A percentile compares a stretch with the other conserved stretches of the same genome.
phyloP scores from a whole-genome alignment of 2,888 invertebrate genomes.

The Sialis lutaria region DNA sequence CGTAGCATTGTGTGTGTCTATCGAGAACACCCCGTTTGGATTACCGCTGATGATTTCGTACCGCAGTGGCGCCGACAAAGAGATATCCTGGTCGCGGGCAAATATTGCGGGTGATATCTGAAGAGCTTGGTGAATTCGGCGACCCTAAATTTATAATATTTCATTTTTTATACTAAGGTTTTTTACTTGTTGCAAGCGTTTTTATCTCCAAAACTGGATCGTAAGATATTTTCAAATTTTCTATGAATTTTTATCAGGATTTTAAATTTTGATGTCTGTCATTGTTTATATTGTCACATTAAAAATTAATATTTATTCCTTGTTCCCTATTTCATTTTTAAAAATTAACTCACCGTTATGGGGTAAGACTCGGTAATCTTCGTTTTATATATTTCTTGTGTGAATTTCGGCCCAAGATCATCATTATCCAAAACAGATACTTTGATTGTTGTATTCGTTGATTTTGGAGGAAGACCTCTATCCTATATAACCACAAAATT shows the following conservation, averaged over 20 bases:
- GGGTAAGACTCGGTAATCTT: slow-evolving; percentile 72
- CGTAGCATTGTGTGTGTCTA: slow-evolving; percentile 56
- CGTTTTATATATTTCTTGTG: slow-evolving; percentile 59
- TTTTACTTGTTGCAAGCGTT: neutral
- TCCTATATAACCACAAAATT: slow-evolving; percentile 32
- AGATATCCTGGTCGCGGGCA: slow-evolving; percentile 64
- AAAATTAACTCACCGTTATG: slow-evolving; percentile 41
- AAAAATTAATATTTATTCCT: neutral
- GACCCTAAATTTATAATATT: slow-evolving; percentile 34
- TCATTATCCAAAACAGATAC: slow-evolving; percentile 62
- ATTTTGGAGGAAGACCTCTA: slow-evolving; percentile 60
- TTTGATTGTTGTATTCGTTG: slow-evolving; percentile 51
- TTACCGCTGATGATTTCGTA: slow-evolving; percentile 72
- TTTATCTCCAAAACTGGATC: too few relatives aligned
- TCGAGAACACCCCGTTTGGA: slow-evolving; percentile 54
- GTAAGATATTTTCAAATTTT: too few relatives aligned
- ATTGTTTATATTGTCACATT: too few relatives aligned
- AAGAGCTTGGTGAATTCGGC: slow-evolving; percentile 50
- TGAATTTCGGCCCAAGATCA: slow-evolving; percentile 68
- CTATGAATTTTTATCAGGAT: neutral
- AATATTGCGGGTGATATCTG: slow-evolving; percentile 52
- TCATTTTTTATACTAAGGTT: neutral
- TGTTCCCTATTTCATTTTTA: neutral
- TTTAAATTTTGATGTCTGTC: neutral
- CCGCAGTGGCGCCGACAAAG: slow-evolving; percentile 51